Conservation (phyloP, 2,797 vertebrate species). For the Orestias chungarensis region DNA sequence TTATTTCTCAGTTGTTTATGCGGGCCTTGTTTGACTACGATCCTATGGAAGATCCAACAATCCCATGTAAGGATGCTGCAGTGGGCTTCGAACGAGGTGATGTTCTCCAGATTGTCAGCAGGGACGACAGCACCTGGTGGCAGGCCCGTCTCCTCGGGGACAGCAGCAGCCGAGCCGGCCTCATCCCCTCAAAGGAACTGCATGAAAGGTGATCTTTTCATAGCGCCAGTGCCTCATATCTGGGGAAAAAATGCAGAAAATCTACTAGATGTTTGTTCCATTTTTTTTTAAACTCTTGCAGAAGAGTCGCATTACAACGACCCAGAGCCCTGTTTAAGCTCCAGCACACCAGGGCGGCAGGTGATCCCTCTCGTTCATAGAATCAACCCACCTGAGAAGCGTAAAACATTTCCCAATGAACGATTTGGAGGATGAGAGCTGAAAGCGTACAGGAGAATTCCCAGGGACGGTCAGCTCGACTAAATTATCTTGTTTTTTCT, state of each 20-base stretch:
- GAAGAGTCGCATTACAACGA: constrained; percentile 69
- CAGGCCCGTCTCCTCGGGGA: constrained; percentile 86
- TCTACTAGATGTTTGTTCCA: too few species aligned
- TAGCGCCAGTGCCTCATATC: background rate
- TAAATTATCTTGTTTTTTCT: constrained; percentile 56
- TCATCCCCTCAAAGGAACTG: constrained; percentile 92
- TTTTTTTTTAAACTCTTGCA: constrained; percentile 23
- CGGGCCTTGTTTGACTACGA: constrained; percentile 91
- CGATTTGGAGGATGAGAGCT: constrained; percentile 33
- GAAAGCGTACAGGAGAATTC: constrained; percentile 39
- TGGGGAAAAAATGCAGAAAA: background rate
- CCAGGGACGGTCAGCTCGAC: constrained; percentile 29
- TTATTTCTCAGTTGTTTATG: constrained; percentile 85
- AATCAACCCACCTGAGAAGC: constrained; percentile 39
- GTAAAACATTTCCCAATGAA: constrained; percentile 52
- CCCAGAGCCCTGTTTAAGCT: constrained; percentile 64
- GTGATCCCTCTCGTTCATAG: constrained; percentile 48
- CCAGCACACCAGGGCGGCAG: constrained; percentile 51
- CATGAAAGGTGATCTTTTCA: constrained; percentile 85
- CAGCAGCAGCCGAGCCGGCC: constrained; percentile 81
- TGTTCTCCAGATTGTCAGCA: constrained; percentile 90
- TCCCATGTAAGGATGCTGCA: constrained; percentile 91
- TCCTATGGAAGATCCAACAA: constrained; percentile 86
- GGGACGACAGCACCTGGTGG: constrained; percentile 94
- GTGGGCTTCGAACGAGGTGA: constrained; percentile 89